Evolutionary conservation across 2,113 vertebrate genomes (phyloP).

Genomic region (Scytalopus superciliaris): DNA sequence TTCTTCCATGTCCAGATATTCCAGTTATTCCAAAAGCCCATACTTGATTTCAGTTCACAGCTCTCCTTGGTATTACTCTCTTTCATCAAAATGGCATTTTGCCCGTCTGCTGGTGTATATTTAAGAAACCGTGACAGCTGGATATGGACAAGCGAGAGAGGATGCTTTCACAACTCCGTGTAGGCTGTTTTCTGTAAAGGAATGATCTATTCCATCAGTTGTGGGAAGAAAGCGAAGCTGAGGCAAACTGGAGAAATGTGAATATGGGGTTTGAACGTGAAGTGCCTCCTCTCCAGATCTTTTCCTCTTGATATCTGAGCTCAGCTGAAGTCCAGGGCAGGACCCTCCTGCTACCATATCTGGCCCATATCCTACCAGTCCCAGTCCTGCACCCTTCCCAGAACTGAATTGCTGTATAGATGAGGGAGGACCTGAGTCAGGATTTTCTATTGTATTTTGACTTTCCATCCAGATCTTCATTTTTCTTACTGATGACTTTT

Average conservation of each 20-base stretch:
- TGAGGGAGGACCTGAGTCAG: not conserved
- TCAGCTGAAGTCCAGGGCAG: not conserved
- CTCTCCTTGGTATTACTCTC: not conserved
- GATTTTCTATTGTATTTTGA: not conserved
- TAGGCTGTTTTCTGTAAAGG: not conserved
- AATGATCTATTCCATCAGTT: not conserved
- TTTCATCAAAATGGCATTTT: constrained; percentile 29
- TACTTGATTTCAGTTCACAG: not conserved
- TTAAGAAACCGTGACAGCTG: not conserved
- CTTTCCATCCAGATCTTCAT: not conserved
- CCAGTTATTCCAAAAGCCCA: not conserved
- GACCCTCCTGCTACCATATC: not conserved
- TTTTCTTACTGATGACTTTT: not conserved
- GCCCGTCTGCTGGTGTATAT: not conserved
- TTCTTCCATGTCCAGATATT: not conserved
- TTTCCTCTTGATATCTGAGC: not conserved
- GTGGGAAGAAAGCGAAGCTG: not conserved
- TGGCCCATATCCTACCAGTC: not conserved
- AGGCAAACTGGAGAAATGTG: not conserved
- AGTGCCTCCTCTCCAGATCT: not conserved
- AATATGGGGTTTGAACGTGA: not conserved
- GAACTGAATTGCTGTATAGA: not conserved
- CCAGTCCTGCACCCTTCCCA: not conserved
- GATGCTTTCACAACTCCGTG: not conserved
- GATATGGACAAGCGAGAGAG: not conserved